Evolutionary conservation across 92 coral and sea anemone species (phyloP).

Genomic region (Plumapathes pennacea): DNA sequence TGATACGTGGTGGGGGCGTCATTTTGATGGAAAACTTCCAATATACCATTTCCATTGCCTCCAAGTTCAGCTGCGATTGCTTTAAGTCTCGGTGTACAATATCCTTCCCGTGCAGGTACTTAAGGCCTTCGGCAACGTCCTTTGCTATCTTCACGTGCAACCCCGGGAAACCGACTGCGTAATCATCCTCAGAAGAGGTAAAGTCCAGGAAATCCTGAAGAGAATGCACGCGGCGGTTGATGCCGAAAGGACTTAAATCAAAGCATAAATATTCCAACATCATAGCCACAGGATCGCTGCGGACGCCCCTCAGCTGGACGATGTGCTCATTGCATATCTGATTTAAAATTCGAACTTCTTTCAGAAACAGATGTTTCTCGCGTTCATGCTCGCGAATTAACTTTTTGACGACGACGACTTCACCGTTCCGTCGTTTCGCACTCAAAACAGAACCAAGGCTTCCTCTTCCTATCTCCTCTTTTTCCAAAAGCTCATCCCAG

Average conservation of each 20-base stretch:
- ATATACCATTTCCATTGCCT: constrained; percentile 33
- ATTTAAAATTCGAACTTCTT: no score
- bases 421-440: constrained; percentile 1
- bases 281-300: constrained; percentile 4
- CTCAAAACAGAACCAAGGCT: not conserved
- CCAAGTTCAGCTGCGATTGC: constrained; percentile 39
- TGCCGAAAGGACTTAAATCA: constrained; percentile 11
- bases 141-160: constrained; percentile 18
- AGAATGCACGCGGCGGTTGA: constrained; percentile 11
- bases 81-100: constrained; percentile 35
- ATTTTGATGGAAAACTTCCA: constrained; percentile 40
- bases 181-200: constrained; percentile 15
- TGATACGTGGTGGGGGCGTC: constrained; percentile 12
- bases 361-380: no score
- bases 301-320: no score
- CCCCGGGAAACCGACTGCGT: constrained; percentile 14
- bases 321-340: no score
- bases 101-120: constrained; percentile 19
- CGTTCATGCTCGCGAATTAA: no score
- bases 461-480: no score
- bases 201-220: constrained; percentile 11
- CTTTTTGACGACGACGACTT: not conserved
- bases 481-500: not conserved
- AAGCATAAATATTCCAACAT: constrained; percentile 1
- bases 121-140: constrained; percentile 14